These are phyloP conservation scores for Propithecus coquereli DNA, from an alignment of 2,113 vertebrate genomes.

Conservation along the genomic window DNA sequence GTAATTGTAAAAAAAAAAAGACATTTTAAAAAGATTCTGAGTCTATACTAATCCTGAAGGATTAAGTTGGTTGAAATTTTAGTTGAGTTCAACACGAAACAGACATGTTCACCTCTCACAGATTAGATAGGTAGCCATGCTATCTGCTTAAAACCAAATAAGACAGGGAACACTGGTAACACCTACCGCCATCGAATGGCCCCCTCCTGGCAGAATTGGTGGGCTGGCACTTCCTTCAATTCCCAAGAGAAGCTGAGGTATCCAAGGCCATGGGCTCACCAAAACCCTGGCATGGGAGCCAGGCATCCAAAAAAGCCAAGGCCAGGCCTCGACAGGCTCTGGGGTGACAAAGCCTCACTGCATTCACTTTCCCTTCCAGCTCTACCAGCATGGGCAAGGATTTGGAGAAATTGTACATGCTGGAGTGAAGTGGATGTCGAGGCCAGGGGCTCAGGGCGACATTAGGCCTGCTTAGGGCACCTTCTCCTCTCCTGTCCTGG, in stretches of 20 bases:
- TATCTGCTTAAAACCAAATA: constrained; percentile 21
- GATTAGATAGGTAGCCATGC: background rate
- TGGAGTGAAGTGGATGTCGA: background rate
- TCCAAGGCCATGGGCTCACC: background rate
- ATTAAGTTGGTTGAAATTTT: constrained; percentile 25
- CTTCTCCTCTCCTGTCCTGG: background rate
- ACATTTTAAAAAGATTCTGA: background rate
- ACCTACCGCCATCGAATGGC: background rate
- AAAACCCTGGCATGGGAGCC: background rate
- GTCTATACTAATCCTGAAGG: constrained; percentile 7
- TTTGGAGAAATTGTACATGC: background rate
- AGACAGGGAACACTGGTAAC: background rate
- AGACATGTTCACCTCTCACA: constrained; percentile 9
- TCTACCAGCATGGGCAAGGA: background rate
- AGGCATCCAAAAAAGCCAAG: background rate
- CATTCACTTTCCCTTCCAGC: background rate
- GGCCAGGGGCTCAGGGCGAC: background rate
- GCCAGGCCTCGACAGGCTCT: background rate
- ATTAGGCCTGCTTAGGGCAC: background rate
- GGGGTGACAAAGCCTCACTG: background rate
- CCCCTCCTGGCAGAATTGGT: background rate
- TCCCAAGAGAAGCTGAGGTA: background rate
- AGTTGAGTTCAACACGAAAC: background rate
- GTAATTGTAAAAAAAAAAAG: background rate
- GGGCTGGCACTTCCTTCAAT: background rate